phyloP scores from a whole-genome alignment of 2,113 vertebrate genomes.

The Esox niger region DNA sequence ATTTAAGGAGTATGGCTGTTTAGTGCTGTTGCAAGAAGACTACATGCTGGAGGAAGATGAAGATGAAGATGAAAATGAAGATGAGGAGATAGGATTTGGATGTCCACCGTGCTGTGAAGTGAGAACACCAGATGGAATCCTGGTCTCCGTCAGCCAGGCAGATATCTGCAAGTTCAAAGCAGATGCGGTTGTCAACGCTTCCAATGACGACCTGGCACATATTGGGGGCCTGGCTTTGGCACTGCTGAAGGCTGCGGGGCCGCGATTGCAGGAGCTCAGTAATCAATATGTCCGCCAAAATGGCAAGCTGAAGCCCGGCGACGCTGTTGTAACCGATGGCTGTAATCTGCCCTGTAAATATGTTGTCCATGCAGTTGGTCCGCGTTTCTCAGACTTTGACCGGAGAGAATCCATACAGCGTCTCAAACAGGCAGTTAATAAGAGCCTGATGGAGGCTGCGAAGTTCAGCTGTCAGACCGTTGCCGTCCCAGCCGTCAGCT shows the following conservation, averaged over 20 bases:
- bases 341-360: conserved; percentile 76
- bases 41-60: conserved; percentile 39
- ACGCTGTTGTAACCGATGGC: conserved; percentile 44
- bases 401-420: neutral
- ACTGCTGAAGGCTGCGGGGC: conserved; percentile 74
- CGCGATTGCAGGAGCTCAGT: conserved; percentile 71
- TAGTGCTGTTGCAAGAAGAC: conserved; percentile 67
- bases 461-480: conserved; percentile 54
- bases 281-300: conserved; percentile 44
- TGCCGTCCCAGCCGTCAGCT: conserved; percentile 82
- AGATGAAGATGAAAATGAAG: conserved; percentile 21
- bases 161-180: conserved; percentile 67
- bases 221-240: conserved; percentile 68
- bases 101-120: conserved; percentile 33
- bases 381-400: conserved; percentile 55
- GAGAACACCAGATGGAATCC: conserved; percentile 57
- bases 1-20: conserved; percentile 60
- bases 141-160: conserved; percentile 67
- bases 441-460: conserved; percentile 69
- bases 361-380: conserved; percentile 84
- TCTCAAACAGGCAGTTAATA: conserved; percentile 62
- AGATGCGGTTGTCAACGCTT: conserved; percentile 83
- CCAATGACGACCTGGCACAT: conserved; percentile 79
- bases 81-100: neutral
- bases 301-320: conserved; percentile 53